These are phyloP conservation scores for Channa striata DNA, from an alignment of 2,797 vertebrate genomes.

Conservation along the genomic window DNA sequence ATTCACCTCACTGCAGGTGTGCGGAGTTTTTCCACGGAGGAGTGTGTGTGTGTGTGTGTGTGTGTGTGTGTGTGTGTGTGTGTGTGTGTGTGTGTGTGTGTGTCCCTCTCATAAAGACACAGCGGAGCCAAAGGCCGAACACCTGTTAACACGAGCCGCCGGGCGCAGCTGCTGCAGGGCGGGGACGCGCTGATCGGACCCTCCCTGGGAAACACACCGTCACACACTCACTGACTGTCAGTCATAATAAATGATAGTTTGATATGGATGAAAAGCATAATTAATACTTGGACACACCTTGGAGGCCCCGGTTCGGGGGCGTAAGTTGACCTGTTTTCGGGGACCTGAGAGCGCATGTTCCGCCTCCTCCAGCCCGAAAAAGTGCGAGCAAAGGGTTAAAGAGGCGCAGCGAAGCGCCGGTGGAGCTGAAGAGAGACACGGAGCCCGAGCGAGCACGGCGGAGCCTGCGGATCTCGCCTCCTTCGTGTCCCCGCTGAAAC, in stretches of 20 bases:
- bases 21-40: too few relatives aligned
- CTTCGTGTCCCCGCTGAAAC: neutral
- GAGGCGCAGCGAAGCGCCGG: constrained; percentile 75
- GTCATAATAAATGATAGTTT: fast-evolving
- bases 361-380: neutral
- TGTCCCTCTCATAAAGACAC: neutral
- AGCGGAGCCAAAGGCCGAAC: neutral
- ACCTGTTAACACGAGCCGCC: constrained; percentile 35
- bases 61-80: constrained; percentile 2
- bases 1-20: too few relatives aligned
- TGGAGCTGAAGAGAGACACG: constrained; percentile 74
- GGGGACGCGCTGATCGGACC: too few relatives aligned
- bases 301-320: too few relatives aligned
- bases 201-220: too few relatives aligned
- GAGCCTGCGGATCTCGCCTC: too few relatives aligned
- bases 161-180: neutral
- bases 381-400: constrained; percentile 78
- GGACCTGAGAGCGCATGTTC: neutral
- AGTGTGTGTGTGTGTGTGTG: constrained; percentile 13
- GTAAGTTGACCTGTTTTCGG: neutral
- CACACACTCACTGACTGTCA: too few relatives aligned
- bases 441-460: too few relatives aligned
- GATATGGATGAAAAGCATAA: neutral
- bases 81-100: constrained; percentile 10
- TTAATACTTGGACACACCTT: neutral